A percentile compares a stretch with the other conserved stretches of the same genome.
phyloP scores from a whole-genome alignment of 2,113 vertebrate genomes.

The Clarias batrachus region DNA sequence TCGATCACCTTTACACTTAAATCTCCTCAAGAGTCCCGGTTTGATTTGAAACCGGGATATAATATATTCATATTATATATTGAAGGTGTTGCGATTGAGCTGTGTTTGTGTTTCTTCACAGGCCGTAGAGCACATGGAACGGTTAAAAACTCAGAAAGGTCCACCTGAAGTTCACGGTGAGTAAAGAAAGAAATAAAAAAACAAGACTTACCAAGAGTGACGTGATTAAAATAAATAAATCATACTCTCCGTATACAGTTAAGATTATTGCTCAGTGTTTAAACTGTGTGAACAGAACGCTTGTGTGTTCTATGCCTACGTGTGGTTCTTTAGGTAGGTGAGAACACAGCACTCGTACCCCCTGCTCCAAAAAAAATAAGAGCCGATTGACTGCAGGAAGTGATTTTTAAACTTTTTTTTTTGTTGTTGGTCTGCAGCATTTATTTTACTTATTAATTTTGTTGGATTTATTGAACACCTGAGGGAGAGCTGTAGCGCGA shows the following conservation, averaged over 20 bases:
- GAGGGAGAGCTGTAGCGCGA: neutral
- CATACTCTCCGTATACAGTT: too few species aligned
- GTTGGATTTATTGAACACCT: too few species aligned
- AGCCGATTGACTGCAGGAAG: neutral
- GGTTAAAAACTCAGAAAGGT: constrained; percentile 82
- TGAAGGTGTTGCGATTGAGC: too few species aligned
- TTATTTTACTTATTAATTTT: neutral
- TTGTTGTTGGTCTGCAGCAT: neutral
- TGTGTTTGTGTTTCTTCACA: constrained; percentile 51
- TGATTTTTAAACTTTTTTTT: neutral
- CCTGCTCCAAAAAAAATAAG: neutral
- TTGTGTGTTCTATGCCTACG: neutral
- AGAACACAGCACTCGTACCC: neutral
- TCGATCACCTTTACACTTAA: too few species aligned
- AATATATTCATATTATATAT: too few species aligned
- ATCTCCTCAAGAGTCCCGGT: too few species aligned
- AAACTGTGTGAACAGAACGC: neutral
- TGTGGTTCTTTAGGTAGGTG: neutral
- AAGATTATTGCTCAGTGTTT: too few species aligned
- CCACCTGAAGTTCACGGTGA: constrained; percentile 75
- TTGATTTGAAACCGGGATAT: too few species aligned
- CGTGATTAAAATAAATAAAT: too few species aligned
- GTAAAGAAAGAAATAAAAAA: neutral
- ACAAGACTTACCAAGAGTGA: too few species aligned
- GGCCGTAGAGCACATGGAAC: constrained; percentile 92